Evolutionary conservation across 2,113 vertebrate genomes (phyloP).

Genomic region (Bostrychus sinensis): DNA sequence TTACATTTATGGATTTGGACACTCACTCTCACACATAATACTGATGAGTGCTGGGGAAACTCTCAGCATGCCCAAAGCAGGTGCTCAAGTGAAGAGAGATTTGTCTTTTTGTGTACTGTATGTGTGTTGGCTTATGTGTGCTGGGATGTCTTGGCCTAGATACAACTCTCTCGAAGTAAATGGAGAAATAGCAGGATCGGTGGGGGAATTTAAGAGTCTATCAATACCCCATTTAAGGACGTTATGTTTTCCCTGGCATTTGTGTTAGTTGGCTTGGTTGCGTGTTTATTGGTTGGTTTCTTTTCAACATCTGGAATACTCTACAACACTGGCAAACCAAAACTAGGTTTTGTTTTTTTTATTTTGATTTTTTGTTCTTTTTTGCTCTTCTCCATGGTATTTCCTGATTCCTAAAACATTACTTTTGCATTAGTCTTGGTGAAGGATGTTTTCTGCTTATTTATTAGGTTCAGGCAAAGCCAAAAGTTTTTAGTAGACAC

Average conservation of each 20-base stretch:
- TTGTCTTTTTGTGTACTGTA: slow-evolving; percentile 14
- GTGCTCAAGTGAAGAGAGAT: slow-evolving; percentile 45
- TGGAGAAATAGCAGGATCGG: slow-evolving; percentile 3
- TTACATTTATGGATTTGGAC: slow-evolving; percentile 16
- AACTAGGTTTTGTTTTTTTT: too few relatives aligned
- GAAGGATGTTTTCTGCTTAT: background rate
- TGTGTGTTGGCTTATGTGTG: background rate
- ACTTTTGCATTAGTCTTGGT: background rate
- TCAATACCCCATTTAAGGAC: background rate
- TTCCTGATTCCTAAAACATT: background rate
- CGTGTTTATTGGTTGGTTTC: too few relatives aligned
- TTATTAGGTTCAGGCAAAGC: background rate
- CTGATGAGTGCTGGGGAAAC: background rate
- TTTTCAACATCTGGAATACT: too few relatives aligned
- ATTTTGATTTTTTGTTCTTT: too few relatives aligned
- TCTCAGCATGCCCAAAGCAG: slow-evolving; percentile 27
- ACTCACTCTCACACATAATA: slow-evolving; percentile 1
- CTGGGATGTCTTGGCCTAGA: slow-evolving; percentile 22
- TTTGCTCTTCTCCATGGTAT: background rate
- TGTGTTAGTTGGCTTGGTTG: too few relatives aligned
- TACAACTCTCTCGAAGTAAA: slow-evolving; percentile 13
- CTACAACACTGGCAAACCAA: too few relatives aligned
- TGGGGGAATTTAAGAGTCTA: background rate
- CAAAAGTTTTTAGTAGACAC: background rate
- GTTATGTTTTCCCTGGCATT: too few relatives aligned